Conservation (phyloP, 2,888 invertebrate genomes). For the Stramonita haemastoma region DNA sequence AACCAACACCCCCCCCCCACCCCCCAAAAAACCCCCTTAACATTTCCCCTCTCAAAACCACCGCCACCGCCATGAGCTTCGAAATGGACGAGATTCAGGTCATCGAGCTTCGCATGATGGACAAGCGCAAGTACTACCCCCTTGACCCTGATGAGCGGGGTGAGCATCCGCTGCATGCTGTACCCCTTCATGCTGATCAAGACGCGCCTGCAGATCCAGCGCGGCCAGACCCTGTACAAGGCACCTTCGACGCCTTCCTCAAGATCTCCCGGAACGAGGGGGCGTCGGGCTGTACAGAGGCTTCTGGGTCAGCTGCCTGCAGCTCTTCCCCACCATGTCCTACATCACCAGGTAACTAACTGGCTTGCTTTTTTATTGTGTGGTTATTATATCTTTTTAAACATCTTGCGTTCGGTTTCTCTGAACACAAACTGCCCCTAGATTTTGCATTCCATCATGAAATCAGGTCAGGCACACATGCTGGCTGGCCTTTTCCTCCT, state of each 20-base stretch:
- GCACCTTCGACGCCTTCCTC: constrained; percentile 90
- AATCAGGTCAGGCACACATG: too few relatives aligned
- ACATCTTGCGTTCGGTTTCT: neutral
- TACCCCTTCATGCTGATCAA: constrained; percentile 96
- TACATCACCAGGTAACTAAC: constrained; percentile 96
- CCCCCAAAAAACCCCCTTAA: too few relatives aligned
- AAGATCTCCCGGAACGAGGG: constrained; percentile 93
- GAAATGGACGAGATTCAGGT: constrained; percentile 78
- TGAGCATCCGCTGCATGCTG: constrained; percentile 86
- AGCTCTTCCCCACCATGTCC: constrained; percentile 78
- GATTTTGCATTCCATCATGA: too few relatives aligned
- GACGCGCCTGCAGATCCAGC: constrained; percentile 88
- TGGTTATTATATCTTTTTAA: neutral
- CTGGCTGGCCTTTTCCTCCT: too few relatives aligned
- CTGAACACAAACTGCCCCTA: too few relatives aligned
- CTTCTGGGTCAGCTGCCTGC: constrained; percentile 92
- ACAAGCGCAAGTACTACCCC: constrained; percentile 95
- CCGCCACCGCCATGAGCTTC: constrained; percentile 45
- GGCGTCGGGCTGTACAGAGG: constrained; percentile 88
- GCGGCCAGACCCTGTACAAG: constrained; percentile 83
- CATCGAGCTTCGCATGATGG: constrained; percentile 99
- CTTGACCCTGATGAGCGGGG: constrained; percentile 92
- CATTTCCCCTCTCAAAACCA: neutral
- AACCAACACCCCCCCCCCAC: too few relatives aligned
- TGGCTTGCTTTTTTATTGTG: neutral